Conservation (phyloP, 2,113 vertebrate species). For the Ia io region DNA sequence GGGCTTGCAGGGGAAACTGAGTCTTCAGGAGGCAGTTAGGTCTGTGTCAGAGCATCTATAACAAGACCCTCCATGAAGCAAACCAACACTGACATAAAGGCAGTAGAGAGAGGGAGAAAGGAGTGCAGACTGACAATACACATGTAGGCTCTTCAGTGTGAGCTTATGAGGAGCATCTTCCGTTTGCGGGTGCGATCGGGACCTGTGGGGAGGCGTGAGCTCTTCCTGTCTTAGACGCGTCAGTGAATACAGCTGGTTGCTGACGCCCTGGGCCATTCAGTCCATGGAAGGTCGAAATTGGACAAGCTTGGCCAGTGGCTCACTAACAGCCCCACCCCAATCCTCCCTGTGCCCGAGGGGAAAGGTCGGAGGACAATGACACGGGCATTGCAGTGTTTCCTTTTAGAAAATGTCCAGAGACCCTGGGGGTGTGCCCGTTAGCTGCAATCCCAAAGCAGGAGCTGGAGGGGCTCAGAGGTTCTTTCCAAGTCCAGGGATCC, state of each 20-base stretch:
- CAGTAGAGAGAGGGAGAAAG: neutral
- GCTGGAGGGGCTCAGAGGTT: too few relatives aligned
- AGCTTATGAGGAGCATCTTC: accelerated
- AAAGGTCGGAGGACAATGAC: neutral
- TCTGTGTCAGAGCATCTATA: neutral
- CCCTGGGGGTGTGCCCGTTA: accelerated
- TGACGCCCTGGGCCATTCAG: accelerated
- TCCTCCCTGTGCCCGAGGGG: neutral
- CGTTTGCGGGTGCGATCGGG: accelerated
- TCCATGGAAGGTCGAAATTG: too few relatives aligned
- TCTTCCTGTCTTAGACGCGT: accelerated
- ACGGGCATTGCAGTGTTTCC: neutral
- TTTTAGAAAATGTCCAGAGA: neutral
- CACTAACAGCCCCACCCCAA: neutral
- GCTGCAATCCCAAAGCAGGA: neutral
- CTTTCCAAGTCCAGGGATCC: neutral
- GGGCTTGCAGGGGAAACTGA: neutral
- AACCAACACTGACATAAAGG: too few relatives aligned
- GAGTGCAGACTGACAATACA: accelerated
- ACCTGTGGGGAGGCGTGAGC: accelerated
- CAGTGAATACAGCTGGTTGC: neutral
- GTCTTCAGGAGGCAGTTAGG: too few relatives aligned
- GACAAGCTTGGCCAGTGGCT: neutral
- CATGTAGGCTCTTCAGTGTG: neutral
- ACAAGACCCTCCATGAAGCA: neutral